Conservation (phyloP, 2,888 invertebrate species). For the Agelastica alni region DNA sequence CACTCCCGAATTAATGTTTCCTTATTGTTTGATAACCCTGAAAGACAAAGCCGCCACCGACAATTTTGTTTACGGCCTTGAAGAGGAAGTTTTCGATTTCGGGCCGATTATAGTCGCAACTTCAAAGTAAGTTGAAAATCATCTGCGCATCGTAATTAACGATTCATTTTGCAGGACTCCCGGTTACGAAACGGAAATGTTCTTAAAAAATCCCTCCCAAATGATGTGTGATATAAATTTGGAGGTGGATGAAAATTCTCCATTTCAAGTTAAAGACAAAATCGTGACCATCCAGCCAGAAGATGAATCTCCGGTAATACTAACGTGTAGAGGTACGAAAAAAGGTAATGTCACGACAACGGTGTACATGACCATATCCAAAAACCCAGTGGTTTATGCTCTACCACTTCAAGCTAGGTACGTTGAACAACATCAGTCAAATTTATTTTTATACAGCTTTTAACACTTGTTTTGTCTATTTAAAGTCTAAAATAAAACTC, state of each 20-base stretch:
- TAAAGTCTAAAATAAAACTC: no score
- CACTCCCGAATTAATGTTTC: conserved; percentile 45
- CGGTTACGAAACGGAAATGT: conserved; percentile 50
- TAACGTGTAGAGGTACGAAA: conserved; percentile 49
- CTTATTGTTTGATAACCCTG: conserved; percentile 37
- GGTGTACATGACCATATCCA: conserved; percentile 56
- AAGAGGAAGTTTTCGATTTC: conserved; percentile 48
- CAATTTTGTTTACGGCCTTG: conserved; percentile 42
- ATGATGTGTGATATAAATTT: conserved; percentile 59
- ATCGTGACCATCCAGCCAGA: conserved; percentile 42
- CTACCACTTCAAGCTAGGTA: conserved; percentile 1
- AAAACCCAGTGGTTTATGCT: conserved; percentile 56
- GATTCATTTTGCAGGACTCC: conserved; percentile 6
- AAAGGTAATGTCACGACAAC: conserved; percentile 47
- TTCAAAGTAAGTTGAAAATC: conserved; percentile 19
- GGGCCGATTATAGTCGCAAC: conserved; percentile 43
- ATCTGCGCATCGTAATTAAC: neutral
- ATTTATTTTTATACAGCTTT: no score
- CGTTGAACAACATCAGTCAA: no score
- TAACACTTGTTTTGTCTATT: no score
- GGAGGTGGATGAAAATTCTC: conserved; percentile 54
- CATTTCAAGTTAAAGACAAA: conserved; percentile 58
- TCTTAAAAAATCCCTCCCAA: conserved; percentile 61
- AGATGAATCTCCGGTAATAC: conserved; percentile 40
- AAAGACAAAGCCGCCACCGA: conserved; percentile 36